Base-by-base conservation (phyloP, 2,113 vertebrate species). In the Clarias gariepinus region DNA sequence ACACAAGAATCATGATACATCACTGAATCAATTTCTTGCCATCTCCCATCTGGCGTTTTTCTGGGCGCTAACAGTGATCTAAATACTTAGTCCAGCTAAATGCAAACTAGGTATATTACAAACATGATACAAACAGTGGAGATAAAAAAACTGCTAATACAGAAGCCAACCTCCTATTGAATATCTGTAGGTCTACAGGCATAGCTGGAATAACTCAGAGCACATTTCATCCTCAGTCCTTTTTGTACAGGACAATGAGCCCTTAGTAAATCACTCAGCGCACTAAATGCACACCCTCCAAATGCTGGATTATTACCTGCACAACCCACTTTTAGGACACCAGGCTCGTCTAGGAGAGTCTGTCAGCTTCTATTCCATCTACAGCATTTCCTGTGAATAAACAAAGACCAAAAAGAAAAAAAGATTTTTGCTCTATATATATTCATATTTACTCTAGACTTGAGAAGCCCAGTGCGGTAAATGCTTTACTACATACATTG, bases 241-340 rank as follows among this genome's bases (percentile, higher is more conserved):
- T 88, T 78, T 86, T 57, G 25, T 76, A 60, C 73, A 89, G 82
- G 89, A 91, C 87, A 92, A 92, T 88, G 86, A 88, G 88, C 47
- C 61, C 11, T 76, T 85, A 89, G 90, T 93, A 92, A 92, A 94
- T 93, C 92, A 91, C 85, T 93, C 92, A 88, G 6, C 90, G 58
- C 84, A 81, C 19, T 90, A 87, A 87, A n/a, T 9, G 74, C 76
- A 19, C 85, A 81, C 68, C 92, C 83, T 71, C 41, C n/a, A 53
- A 89, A 89, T 88, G 84, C 82, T 80, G 87, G 89, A 74, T 88
- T 91, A 95, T 90, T 97, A 99, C 97, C 97, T 98, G 97, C 30
- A 97, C 97, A 47, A 98, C 96, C 98, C 97, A 98, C 94, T 94
- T 97, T 94, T 97, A 96, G 89, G 97, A 98, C 87, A 99, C 98